Conservation (phyloP, 2,113 vertebrate species). For the Istiophorus platypterus region DNA sequence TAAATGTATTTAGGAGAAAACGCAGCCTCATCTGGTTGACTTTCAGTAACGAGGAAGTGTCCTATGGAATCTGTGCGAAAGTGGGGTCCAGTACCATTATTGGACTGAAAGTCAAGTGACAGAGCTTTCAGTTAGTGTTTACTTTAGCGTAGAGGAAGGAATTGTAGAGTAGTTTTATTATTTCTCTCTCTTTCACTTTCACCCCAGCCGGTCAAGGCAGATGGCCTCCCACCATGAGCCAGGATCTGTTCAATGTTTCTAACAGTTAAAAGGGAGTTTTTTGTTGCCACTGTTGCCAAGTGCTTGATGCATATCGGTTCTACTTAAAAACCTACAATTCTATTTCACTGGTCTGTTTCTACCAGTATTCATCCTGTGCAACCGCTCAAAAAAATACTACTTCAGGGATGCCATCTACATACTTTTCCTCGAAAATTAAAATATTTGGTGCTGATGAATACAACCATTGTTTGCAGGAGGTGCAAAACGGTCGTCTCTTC, state of each 20-base stretch:
- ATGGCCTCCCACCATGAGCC: too few relatives aligned
- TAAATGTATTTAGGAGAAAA: not conserved
- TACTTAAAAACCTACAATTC: not conserved
- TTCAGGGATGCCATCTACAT: not conserved
- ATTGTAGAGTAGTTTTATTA: too few relatives aligned
- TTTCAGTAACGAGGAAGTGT: conserved; percentile 56
- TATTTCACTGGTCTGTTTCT: not conserved
- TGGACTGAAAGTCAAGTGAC: conserved; percentile 16
- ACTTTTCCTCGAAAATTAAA: not conserved
- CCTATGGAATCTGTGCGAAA: conserved; percentile 1
- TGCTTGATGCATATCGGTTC: too few relatives aligned
- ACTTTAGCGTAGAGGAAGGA: too few relatives aligned
- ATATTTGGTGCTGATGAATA: not conserved
- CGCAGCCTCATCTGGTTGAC: not conserved
- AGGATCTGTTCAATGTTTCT: not conserved
- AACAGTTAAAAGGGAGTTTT: too few relatives aligned
- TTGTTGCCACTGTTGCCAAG: too few relatives aligned
- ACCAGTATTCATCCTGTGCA: not conserved
- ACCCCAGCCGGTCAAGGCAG: too few relatives aligned
- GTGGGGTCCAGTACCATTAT: not conserved
- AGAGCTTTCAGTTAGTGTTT: conserved; percentile 38
- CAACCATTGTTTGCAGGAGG: conserved; percentile 87
- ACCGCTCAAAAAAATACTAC: not conserved
- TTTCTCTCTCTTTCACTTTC: not conserved
- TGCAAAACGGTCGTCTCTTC: conserved; percentile 98